Percentiles rank a stretch among this genome's conserved stretches.
These are phyloP conservation scores for Montifringilla adamsi DNA, from an alignment of 2,113 vertebrate genomes.

Conservation along the genomic window DNA sequence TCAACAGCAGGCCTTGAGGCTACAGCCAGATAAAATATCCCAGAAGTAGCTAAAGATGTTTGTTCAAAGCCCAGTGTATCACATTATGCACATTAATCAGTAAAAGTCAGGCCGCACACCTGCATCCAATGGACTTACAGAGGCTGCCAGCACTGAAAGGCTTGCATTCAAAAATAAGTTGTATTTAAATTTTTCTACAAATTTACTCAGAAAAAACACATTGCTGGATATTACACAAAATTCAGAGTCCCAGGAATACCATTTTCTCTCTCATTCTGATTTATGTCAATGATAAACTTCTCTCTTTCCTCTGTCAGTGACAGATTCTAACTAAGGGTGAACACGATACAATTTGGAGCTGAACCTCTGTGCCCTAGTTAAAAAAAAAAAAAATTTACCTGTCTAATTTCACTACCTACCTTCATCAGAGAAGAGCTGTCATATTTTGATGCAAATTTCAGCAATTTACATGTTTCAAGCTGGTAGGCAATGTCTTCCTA, in stretches of 20 bases:
- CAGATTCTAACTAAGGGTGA: not conserved
- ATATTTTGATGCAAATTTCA: constrained; percentile 61
- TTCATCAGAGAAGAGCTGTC: constrained; percentile 38
- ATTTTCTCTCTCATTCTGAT: not conserved
- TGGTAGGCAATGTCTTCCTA: constrained; percentile 45
- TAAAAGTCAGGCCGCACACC: not conserved
- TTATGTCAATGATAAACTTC: not conserved
- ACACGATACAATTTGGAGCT: not conserved
- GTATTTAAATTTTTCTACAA: not conserved
- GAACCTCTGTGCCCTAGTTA: not conserved
- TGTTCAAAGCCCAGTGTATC: not conserved
- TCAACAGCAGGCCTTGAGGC: not conserved
- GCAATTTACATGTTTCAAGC: constrained; percentile 44
- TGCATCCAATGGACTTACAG: not conserved
- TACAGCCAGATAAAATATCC: not conserved
- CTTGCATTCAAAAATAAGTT: not conserved
- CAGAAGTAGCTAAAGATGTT: not conserved
- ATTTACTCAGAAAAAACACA: not conserved
- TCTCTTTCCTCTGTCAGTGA: not conserved
- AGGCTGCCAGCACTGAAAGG: not conserved
- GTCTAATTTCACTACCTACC: constrained; percentile 57
- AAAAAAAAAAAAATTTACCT: constrained; percentile 21
- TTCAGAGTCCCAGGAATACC: not conserved
- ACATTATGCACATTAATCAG: not conserved
- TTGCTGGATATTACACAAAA: not conserved